These are phyloP conservation scores for Simalia tracyae DNA, from an alignment of 2,797 vertebrate species.

Conservation along the genomic window DNA sequence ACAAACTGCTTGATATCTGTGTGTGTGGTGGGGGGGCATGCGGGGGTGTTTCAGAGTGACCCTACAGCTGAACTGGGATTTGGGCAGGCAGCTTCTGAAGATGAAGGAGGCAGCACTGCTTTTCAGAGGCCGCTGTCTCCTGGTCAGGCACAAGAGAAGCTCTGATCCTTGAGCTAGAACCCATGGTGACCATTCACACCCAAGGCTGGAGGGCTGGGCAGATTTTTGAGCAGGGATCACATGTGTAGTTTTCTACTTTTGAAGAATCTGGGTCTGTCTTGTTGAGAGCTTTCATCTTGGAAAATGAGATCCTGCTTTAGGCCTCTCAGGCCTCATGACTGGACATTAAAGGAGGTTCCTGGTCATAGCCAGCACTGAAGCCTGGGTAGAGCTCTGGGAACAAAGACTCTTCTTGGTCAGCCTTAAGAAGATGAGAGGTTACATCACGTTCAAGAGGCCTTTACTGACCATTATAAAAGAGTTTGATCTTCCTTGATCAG, in stretches of 20 bases:
- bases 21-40: neutral
- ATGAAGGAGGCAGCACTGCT: neutral
- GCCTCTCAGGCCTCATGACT: neutral
- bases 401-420: neutral
- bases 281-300: neutral
- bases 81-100: neutral
- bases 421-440: neutral
- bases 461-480: neutral
- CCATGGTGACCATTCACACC: neutral
- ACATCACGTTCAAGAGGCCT: neutral
- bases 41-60: neutral
- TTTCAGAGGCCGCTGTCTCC: no score
- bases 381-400: neutral
- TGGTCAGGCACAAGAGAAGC: neutral
- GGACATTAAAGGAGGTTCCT: no score
- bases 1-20: neutral
- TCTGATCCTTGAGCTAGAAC: neutral
- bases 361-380: neutral
- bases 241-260: neutral
- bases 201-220: neutral
- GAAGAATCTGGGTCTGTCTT: neutral
- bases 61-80: neutral
- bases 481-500: neutral
- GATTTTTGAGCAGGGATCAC: neutral
- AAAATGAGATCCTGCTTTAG: neutral